Evolutionary conservation across 2,113 vertebrate species (phyloP).

Genomic region (Columbina picui): DNA sequence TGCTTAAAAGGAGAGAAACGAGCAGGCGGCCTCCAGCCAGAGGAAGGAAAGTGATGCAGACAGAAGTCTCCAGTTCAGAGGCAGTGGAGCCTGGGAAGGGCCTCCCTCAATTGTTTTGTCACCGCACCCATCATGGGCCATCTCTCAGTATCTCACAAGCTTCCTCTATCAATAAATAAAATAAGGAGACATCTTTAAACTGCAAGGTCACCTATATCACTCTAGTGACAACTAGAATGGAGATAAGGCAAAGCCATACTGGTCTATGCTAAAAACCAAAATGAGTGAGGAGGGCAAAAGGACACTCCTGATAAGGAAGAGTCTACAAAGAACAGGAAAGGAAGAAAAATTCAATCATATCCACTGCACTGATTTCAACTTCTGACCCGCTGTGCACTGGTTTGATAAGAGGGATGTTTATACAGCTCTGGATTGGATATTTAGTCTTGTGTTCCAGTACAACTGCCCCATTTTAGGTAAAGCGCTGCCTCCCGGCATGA

Average conservation of each 20-base stretch:
- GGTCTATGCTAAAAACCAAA: background rate
- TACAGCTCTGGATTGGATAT: background rate
- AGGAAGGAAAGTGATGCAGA: constrained; percentile 34
- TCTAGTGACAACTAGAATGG: background rate
- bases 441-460: background rate
- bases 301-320: constrained; percentile 7
- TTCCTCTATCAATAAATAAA: constrained; percentile 23
- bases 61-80: background rate
- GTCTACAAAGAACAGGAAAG: background rate
- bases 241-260: background rate
- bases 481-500: background rate
- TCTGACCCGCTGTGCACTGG: background rate
- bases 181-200: background rate
- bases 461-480: background rate
- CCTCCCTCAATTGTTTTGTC: background rate
- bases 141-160: background rate
- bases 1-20: background rate
- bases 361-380: background rate
- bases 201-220: background rate
- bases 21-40: background rate
- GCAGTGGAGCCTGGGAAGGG: background rate
- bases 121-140: background rate
- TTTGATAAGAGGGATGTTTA: constrained; percentile 39
- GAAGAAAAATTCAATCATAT: background rate
- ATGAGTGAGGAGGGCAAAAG: background rate